phyloP scores from a whole-genome alignment of 2,888 invertebrate genomes.

The Leptinotarsa peninsularis region DNA sequence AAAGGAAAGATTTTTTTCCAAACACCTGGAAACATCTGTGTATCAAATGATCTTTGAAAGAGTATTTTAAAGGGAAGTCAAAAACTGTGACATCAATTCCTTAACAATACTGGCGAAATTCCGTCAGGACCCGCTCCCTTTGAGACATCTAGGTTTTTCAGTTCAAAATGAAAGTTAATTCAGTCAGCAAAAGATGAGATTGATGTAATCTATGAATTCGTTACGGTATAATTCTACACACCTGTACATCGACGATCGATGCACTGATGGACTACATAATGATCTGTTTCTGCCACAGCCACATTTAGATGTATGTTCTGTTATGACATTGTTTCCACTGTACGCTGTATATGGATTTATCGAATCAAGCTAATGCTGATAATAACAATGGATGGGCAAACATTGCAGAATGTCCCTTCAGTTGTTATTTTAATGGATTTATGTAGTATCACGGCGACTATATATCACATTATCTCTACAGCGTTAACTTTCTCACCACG shows the following conservation, averaged over 20 bases:
- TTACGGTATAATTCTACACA: background rate
- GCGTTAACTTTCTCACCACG: background rate
- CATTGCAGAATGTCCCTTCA: slow-evolving; percentile 12
- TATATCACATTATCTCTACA: background rate
- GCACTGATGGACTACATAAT: slow-evolving; percentile 16
- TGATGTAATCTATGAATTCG: no score
- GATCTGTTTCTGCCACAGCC: slow-evolving; percentile 22
- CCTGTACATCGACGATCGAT: slow-evolving; percentile 20
- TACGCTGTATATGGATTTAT: slow-evolving; percentile 33
- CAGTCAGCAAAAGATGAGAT: no score
- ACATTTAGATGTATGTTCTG: slow-evolving; percentile 35
- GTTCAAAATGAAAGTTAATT: no score
- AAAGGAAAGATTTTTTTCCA: no score
- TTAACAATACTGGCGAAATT: no score
- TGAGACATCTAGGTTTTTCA: no score
- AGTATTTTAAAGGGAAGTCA: no score
- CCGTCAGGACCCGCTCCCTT: no score
- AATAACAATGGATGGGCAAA: slow-evolving; percentile 32
- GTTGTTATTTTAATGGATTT: slow-evolving; percentile 22
- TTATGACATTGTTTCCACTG: slow-evolving; percentile 15
- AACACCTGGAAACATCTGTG: no score
- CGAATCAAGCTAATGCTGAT: slow-evolving; percentile 28
- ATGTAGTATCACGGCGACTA: slow-evolving; percentile 10
- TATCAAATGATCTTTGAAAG: no score
- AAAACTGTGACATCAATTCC: no score